Evolutionary conservation across 2,888 invertebrate species (phyloP), one percentile per base, ranked within the genome.

Genomic region (Cartodere bifasciata): DNA sequence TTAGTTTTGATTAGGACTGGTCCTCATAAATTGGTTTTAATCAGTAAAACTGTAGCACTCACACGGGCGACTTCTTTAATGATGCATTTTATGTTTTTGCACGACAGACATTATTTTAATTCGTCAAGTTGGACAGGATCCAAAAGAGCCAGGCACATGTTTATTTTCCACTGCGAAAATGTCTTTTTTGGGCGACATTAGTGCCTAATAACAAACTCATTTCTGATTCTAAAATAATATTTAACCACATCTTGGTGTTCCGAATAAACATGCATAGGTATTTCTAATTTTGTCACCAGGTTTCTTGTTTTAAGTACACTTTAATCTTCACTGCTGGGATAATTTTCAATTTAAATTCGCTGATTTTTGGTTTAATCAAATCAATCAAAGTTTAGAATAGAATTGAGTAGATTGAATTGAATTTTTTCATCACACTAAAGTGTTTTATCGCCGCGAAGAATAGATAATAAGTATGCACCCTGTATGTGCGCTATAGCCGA

Each of bases 61-160:
- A 52, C 47, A 55, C 55, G 55, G 54, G 52, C 49, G 56, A 56
- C 57, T 56, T 54, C 56, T 56, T 58, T 59, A 59, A 59, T 58
- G 59, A 57, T 55, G 56, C 58, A 51, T 59, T 60, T 60, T 60
- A 60, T 60, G 58, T 56, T 57, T 58, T 57, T 53, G 58, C 58
- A 54, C 58, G 59, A 57, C 57, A 52, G 55, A 60, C 57, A 59
- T 58, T 57, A 60, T 59, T 60, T 59, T 58, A 58, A 58, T 58
- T 58, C 56, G 51, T 52, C 49, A 47, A 45, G 48, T 53, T 58
- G 58, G 57, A 53, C 42, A 39, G 38, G 39, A 40, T 53, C 55
- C 56, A 57, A 49, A 34, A 38, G 39, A 36, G 48, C 46, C 41
- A 37, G 50, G 49, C 50, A 53, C 49, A 52, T 55, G 53, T 54